Conservation (phyloP, 2,888 invertebrate genomes). For the Asteroscopus sphinx region DNA sequence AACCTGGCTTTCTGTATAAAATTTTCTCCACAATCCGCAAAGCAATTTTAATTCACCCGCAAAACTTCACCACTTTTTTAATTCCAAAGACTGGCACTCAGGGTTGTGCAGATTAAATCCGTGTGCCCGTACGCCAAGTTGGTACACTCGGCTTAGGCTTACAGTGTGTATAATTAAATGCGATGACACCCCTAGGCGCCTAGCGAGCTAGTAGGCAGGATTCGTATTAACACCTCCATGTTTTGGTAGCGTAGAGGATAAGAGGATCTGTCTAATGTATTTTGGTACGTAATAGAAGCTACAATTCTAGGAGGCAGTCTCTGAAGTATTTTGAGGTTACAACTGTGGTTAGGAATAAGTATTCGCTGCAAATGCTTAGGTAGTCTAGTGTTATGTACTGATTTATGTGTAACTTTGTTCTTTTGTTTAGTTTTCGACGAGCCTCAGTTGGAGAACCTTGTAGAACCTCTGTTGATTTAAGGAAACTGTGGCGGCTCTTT, state of each 20-base stretch:
- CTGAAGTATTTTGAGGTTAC: slow-evolving; percentile 7
- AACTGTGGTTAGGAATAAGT: not conserved
- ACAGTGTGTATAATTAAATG: slow-evolving; percentile 55
- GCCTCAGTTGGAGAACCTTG: too few relatives aligned
- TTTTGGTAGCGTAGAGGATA: slow-evolving; percentile 44
- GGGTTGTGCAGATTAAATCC: slow-evolving; percentile 38
- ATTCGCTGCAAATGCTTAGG: too few relatives aligned
- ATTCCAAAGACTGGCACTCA: slow-evolving; percentile 17
- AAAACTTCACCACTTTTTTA: slow-evolving; percentile 18
- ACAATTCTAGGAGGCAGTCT: not conserved
- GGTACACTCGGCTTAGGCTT: slow-evolving; percentile 44
- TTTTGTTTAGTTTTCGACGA: too few relatives aligned
- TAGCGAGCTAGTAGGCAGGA: slow-evolving; percentile 25
- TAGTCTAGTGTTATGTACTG: too few relatives aligned
- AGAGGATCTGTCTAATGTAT: slow-evolving; percentile 28
- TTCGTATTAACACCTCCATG: slow-evolving; percentile 51
- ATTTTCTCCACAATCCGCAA: not conserved
- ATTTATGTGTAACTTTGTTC: too few relatives aligned
- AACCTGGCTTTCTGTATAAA: too few relatives aligned
- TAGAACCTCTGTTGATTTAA: too few relatives aligned
- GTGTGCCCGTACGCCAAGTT: slow-evolving; percentile 38
- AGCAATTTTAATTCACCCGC: not conserved
- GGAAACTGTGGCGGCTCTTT: too few relatives aligned
- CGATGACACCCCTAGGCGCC: slow-evolving; percentile 51
- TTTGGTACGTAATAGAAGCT: slow-evolving; percentile 28